Evolutionary conservation across 2,888 invertebrate species (phyloP).

Genomic region (Reticulitermes lucifugus): DNA sequence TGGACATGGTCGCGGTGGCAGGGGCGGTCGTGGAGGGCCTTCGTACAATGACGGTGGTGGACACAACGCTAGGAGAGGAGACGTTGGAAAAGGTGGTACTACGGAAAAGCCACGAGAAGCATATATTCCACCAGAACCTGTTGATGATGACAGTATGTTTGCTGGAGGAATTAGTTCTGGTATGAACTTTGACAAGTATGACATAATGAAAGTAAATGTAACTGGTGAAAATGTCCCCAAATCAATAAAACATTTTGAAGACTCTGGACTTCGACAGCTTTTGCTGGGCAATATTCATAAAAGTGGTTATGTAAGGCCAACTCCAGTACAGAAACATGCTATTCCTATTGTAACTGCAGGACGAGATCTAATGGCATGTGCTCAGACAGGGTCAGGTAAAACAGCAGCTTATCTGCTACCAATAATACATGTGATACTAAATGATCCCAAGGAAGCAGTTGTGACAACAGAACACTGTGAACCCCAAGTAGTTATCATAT

Average conservation of each 20-base stretch:
- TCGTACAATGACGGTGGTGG: conserved; percentile 9
- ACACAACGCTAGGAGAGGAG: neutral
- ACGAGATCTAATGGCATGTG: conserved; percentile 96
- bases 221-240: conserved; percentile 77
- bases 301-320: conserved; percentile 85
- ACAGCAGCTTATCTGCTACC: conserved; percentile 96
- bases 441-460: conserved; percentile 66
- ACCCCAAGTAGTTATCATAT: conserved; percentile 87
- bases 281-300: conserved; percentile 81
- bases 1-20: conserved; percentile 58
- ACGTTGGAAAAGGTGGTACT: neutral
- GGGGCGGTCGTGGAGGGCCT: conserved; percentile 57
- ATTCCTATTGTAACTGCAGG: conserved; percentile 84
- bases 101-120: conserved; percentile 69
- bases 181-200: conserved; percentile 91
- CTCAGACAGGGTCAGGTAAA: conserved; percentile 98
- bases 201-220: conserved; percentile 88
- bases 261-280: conserved; percentile 75
- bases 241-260: conserved; percentile 76
- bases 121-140: conserved; percentile 81
- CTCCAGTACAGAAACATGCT: conserved; percentile 94
- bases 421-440: conserved; percentile 79
- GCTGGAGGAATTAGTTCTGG: conserved; percentile 79
- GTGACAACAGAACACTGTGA: conserved; percentile 64
- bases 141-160: conserved; percentile 76